phyloP scores from a whole-genome alignment of 2,888 invertebrate species.

The Leptura quadrifasciata region DNA sequence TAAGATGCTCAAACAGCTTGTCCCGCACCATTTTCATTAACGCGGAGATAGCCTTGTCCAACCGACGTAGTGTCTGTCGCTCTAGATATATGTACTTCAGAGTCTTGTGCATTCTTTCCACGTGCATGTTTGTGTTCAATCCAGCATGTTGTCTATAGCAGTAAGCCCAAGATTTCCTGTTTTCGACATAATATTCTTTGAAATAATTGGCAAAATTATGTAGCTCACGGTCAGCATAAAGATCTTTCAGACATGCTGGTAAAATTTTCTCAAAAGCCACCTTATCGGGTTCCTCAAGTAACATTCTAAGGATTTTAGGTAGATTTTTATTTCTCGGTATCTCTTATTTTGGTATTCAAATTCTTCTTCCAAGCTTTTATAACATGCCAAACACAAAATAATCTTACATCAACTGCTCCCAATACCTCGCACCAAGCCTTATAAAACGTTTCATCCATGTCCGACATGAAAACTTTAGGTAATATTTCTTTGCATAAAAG shows the following conservation, averaged over 20 bases:
- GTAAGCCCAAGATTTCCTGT: conserved; percentile 51
- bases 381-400: conserved; percentile 52
- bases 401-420: conserved; percentile 39
- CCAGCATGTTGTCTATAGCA: conserved; percentile 47
- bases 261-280: conserved; percentile 47
- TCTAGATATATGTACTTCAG: conserved; percentile 56
- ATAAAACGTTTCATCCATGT: conserved; percentile 44
- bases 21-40: conserved; percentile 58
- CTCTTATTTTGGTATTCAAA: conserved; percentile 42
- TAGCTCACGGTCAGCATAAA: conserved; percentile 33
- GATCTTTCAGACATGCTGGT: conserved; percentile 36
- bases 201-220: conserved; percentile 51
- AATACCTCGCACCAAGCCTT: conserved; percentile 46
- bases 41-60: conserved; percentile 56
- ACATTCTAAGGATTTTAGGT: conserved; percentile 37
- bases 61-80: conserved; percentile 54
- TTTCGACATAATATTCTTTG: conserved; percentile 41
- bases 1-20: conserved; percentile 55
- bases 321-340: conserved; percentile 34
- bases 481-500: conserved; percentile 12
- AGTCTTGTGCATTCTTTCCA: conserved; percentile 46
- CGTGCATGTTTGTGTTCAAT: conserved; percentile 46
- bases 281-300: conserved; percentile 50
- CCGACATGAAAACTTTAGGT: conserved; percentile 51
- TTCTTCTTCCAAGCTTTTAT: conserved; percentile 45